phyloP scores from a whole-genome alignment of 2,888 invertebrate genomes.

The Melanotus villosus region DNA sequence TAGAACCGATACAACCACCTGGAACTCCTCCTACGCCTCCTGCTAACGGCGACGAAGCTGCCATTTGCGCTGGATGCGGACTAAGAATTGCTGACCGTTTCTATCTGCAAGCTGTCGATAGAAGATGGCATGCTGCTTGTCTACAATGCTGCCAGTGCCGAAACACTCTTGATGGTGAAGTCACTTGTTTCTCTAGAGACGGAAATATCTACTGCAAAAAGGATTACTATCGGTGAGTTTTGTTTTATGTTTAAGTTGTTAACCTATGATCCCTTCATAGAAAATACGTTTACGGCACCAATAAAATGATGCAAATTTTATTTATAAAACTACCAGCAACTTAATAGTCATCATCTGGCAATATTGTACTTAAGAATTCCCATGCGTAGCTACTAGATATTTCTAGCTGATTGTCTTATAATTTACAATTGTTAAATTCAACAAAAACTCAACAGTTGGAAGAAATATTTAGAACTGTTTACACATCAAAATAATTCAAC shows the following conservation, averaged over 20 bases:
- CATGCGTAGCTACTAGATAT: too few relatives aligned
- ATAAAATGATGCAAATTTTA: too few relatives aligned
- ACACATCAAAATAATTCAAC: background rate
- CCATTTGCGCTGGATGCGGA: slow-evolving; percentile 90
- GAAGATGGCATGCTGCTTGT: slow-evolving; percentile 94
- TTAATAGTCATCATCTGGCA: too few relatives aligned
- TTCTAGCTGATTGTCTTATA: too few relatives aligned
- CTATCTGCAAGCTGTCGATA: slow-evolving; percentile 92
- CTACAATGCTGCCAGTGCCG: slow-evolving; percentile 93
- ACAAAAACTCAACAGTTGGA: too few relatives aligned
- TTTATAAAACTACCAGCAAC: too few relatives aligned
- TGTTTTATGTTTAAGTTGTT: background rate
- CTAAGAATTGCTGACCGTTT: slow-evolving; percentile 89
- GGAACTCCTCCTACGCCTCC: slow-evolving; percentile 67
- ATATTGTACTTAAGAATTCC: too few relatives aligned
- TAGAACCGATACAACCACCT: slow-evolving; percentile 72
- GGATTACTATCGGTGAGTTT: slow-evolving; percentile 93
- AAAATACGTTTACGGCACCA: too few relatives aligned
- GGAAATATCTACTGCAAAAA: slow-evolving; percentile 97
- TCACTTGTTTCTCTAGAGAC: slow-evolving; percentile 93
- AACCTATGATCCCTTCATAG: too few relatives aligned
- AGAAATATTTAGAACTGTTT: too few relatives aligned
- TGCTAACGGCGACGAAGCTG: slow-evolving; percentile 68
- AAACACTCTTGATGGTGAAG: slow-evolving; percentile 89
- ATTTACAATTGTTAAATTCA: too few relatives aligned